Conservation (phyloP, 2,888 invertebrate genomes). For the Digitonthophagus gazella region DNA sequence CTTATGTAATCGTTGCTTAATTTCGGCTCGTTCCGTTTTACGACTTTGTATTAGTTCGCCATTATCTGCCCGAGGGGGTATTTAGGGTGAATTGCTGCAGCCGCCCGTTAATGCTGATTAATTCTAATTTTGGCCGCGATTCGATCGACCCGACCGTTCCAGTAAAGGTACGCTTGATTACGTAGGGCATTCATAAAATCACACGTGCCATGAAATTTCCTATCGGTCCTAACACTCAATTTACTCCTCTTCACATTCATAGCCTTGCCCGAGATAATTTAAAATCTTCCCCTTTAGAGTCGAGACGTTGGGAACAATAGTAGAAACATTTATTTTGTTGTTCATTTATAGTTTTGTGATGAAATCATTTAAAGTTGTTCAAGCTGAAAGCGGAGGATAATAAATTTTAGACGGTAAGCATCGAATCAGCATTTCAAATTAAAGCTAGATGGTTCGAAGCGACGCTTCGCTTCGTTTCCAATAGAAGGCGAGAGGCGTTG, state of each 20-base stretch:
- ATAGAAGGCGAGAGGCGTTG: neutral
- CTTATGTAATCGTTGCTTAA: constrained; percentile 10
- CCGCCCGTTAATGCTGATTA: neutral
- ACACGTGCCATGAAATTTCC: neutral
- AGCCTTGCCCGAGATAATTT: too few relatives aligned
- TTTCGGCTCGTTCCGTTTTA: constrained; percentile 9
- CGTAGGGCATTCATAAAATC: neutral
- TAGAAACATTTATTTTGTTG: too few relatives aligned
- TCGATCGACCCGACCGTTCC: neutral
- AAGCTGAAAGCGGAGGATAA: too few relatives aligned
- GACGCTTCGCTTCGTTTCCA: neutral
- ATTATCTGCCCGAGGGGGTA: constrained; percentile 4
- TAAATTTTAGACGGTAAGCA: too few relatives aligned
- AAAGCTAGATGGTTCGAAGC: too few relatives aligned
- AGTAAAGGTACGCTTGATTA: neutral
- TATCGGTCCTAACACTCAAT: neutral
- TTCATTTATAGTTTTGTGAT: too few relatives aligned
- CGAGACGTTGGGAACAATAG: too few relatives aligned
- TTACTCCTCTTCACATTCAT: neutral
- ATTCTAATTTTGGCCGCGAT: neutral
- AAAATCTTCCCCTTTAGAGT: too few relatives aligned
- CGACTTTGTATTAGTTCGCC: constrained; percentile 14
- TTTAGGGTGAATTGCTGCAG: constrained; percentile 3
- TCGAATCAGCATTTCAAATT: neutral
- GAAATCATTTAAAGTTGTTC: too few relatives aligned